Evolutionary conservation across 2,113 vertebrate genomes (phyloP).

Genomic region (Chrysemys picta): DNA sequence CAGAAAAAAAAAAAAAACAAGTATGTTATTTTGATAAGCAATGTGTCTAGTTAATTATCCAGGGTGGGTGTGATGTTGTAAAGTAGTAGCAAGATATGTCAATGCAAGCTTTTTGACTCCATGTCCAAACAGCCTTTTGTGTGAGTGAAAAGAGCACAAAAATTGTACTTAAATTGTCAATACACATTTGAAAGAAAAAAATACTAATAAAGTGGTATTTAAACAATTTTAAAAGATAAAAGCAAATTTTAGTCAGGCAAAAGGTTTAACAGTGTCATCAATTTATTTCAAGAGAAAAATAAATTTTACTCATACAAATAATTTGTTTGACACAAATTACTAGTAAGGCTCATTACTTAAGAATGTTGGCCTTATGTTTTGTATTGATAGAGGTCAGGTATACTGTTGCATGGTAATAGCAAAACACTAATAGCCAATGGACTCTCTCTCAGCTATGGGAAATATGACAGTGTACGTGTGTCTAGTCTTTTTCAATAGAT

Average conservation of each 20-base stretch:
- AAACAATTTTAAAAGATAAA: neutral
- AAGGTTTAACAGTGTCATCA: neutral
- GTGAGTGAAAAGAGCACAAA: neutral
- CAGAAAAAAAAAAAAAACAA: neutral
- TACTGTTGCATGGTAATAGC: neutral
- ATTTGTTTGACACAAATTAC: neutral
- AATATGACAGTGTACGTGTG: neutral
- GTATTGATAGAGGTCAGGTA: neutral
- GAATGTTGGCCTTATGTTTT: neutral
- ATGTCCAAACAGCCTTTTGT: neutral
- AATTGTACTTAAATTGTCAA: neutral
- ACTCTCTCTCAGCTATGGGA: neutral
- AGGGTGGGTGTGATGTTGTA: neutral
- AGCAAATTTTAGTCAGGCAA: neutral
- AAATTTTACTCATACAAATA: neutral
- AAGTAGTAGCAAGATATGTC: neutral
- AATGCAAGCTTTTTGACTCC: neutral
- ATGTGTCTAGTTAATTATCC: neutral
- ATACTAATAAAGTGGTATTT: neutral
- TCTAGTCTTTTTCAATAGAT: neutral
- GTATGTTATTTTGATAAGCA: neutral
- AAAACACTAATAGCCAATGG: neutral
- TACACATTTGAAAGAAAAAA: neutral
- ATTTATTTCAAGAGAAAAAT: neutral
- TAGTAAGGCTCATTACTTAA: neutral